phyloP scores from a whole-genome alignment of 2,113 vertebrate species.

The Cranoglanis bouderius region DNA sequence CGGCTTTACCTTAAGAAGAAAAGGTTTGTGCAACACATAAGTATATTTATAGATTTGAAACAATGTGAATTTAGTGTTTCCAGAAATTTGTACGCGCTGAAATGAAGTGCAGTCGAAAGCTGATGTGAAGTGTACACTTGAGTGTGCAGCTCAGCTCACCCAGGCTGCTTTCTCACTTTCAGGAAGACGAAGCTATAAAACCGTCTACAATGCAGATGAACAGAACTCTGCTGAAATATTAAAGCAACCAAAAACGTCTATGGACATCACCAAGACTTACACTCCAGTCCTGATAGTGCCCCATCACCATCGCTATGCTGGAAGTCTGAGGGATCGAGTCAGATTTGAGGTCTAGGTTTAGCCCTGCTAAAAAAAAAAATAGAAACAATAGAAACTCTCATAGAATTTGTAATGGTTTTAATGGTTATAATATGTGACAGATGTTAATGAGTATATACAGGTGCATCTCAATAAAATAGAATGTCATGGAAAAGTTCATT shows the following conservation, averaged over 20 bases:
- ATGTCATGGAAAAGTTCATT: too few species aligned
- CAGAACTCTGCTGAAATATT: background rate
- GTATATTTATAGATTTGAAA: background rate
- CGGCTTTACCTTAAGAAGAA: conserved; percentile 84
- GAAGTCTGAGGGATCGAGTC: background rate
- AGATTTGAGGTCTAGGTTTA: background rate
- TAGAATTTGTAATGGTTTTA: too few species aligned
- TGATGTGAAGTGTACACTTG: background rate
- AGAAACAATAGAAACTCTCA: background rate
- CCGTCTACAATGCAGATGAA: background rate
- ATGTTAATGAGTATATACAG: too few species aligned
- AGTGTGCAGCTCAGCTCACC: background rate
- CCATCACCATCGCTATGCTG: background rate
- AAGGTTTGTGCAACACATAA: conserved; percentile 48
- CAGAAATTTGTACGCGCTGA: background rate
- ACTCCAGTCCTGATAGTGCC: background rate
- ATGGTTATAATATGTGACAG: too few species aligned
- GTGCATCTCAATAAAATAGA: too few species aligned
- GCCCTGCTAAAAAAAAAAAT: background rate
- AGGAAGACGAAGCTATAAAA: background rate
- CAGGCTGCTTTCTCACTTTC: background rate
- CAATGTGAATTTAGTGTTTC: background rate
- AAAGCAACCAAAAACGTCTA: background rate
- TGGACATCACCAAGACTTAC: background rate
- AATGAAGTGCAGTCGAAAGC: background rate